Base-by-base conservation (phyloP, 2,888 invertebrate genomes). In the Mimumesa dahlbomi region DNA sequence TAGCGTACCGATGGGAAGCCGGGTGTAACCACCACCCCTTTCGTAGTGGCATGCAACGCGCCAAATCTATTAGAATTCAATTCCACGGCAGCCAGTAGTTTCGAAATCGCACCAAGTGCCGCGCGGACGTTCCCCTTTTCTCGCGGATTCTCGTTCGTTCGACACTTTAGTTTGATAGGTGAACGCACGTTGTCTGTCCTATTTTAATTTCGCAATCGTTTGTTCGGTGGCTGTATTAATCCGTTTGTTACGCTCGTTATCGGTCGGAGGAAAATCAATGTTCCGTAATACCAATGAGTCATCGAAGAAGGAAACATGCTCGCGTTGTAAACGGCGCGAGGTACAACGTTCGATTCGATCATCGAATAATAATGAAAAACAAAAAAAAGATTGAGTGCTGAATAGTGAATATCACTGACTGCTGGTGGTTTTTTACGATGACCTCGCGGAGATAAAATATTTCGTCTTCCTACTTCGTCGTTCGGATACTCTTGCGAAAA, bases 61-160 rank as follows among this genome's bases (percentile, higher is more conserved):
- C 48, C 64, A 61, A 66, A 70, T 73, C 58, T 64, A 71, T 52
- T 49, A 50, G 68, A 63, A 67, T 77, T 53, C 66, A 59, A 70
- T 68, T 72, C 54, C 22, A 64, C 45, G 2, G 40, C 2, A 21
- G 58, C 31, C 43, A 75, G 76, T 76, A 66, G 57, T 54, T 58
- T n/a, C 50, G 14, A 29, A 61, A 76, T 63, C 64, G 63, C 16
- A 16, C 53, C 16, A 18, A 56, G 46, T 4, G 53, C 6, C 14
- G 19, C 19, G 49, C 22, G 42, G 18, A 22, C 7, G 43, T 21
- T 22, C 46, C 14, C 18, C 18, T 3, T 16, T 42, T 16, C 3
- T 9, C 6, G 14, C 16, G 5, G 7, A 16, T 42, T 16, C 9
- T 48, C 46, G 25, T 16, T 18, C 13, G 6, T 16, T 42, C 18